Percentiles rank a stretch among this genome's conserved stretches.
Conservation (phyloP, 2,113 vertebrate species). For the Macroglossus sobrinus region DNA sequence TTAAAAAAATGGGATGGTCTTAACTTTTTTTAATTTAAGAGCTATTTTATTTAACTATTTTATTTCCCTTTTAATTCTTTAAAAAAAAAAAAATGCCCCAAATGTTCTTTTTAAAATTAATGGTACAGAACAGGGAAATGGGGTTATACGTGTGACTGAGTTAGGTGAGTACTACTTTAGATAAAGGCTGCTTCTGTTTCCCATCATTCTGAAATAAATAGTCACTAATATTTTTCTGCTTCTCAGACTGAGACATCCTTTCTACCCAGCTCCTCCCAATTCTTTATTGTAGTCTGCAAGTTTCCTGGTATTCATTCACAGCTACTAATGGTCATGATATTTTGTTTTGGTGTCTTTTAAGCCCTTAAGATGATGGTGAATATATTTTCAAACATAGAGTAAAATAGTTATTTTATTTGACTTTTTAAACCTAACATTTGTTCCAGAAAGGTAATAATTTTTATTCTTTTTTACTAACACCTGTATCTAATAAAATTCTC, state of each 20-base stretch:
- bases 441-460: neutral
- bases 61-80: neutral
- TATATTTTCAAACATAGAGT: neutral
- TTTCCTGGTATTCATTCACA: neutral
- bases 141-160: neutral
- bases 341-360: neutral
- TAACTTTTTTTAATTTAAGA: neutral
- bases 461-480: neutral
- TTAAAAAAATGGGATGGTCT: neutral
- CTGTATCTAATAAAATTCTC: neutral
- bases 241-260: neutral
- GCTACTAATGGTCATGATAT: neutral
- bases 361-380: neutral
- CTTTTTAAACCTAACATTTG: constrained; percentile 1
- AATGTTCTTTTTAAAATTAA: neutral
- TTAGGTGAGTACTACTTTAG: neutral
- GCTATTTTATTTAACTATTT: neutral
- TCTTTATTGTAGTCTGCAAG: neutral
- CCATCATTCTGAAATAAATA: neutral
- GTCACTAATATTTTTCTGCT: neutral
- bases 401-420: neutral
- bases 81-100: neutral
- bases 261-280: neutral
- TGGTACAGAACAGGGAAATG: neutral
- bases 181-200: neutral